A percentile compares a stretch with the other conserved stretches of the same genome.
Evolutionary conservation across 2,113 vertebrate species (phyloP).

Genomic region (Chlorocebus sabaeus): DNA sequence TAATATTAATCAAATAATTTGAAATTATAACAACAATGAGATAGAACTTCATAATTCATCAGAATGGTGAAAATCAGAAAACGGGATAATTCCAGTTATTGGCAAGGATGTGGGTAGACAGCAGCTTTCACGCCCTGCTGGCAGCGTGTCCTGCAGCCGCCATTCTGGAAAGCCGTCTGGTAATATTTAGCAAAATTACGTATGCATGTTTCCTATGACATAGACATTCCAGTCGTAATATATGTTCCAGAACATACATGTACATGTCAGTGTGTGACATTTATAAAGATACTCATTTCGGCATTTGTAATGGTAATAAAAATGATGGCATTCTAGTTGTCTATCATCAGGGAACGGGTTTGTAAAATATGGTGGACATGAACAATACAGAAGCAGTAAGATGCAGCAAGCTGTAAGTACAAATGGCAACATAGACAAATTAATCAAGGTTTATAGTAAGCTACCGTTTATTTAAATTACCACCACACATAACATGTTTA

Average conservation of each 20-base stretch:
- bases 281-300: neutral
- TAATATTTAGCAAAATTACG: neutral
- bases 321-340: neutral
- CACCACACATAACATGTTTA: neutral
- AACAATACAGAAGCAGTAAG: neutral
- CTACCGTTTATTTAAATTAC: neutral
- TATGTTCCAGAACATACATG: neutral
- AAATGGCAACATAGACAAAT: neutral
- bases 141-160: neutral
- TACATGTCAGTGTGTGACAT: neutral
- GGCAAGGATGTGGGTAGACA: neutral
- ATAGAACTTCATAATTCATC: constrained; percentile 1
- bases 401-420: neutral
- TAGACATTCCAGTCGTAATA: neutral
- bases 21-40: neutral
- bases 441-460: neutral
- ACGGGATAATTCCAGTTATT: neutral
- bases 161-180: constrained; percentile 38
- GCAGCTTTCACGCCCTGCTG: neutral
- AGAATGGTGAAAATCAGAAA: constrained; percentile 21
- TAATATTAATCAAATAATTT: neutral
- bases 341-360: neutral
- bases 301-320: neutral
- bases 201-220: constrained; percentile 5
- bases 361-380: neutral